phyloP scores from a whole-genome alignment of 2,888 invertebrate genomes.

The Mythimna albipuncta region DNA sequence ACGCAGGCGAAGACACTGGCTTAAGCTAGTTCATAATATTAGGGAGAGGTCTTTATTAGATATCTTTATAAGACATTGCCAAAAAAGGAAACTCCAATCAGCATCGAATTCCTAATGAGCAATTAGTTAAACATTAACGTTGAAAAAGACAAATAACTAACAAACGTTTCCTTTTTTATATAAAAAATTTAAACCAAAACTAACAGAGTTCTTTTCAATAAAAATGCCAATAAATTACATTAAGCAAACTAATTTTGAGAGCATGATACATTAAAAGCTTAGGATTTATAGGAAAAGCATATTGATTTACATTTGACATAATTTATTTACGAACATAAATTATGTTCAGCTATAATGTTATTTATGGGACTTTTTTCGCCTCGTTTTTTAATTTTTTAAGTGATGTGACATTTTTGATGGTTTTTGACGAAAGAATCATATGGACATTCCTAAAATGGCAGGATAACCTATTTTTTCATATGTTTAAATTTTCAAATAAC shows the following conservation, averaged over 20 bases:
- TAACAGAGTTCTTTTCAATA: slow-evolving; percentile 59
- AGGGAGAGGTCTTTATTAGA: not conserved
- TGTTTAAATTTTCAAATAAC: too few relatives aligned
- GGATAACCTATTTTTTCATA: too few relatives aligned
- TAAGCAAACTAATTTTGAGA: slow-evolving; percentile 53
- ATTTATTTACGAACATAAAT: slow-evolving; percentile 55
- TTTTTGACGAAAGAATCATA: slow-evolving; percentile 5
- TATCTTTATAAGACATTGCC: not conserved
- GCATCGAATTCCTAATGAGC: slow-evolving; percentile 33
- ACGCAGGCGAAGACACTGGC: too few relatives aligned
- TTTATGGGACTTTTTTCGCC: slow-evolving; percentile 45
- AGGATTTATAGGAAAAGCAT: slow-evolving; percentile 42
- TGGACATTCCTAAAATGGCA: slow-evolving; percentile 6
- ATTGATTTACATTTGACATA: slow-evolving; percentile 60
- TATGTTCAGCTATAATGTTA: slow-evolving; percentile 33
- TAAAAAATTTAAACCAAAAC: slow-evolving; percentile 31
- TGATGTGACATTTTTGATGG: slow-evolving; percentile 35
- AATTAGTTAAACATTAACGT: not conserved
- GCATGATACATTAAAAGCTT: slow-evolving; percentile 43
- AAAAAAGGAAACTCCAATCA: slow-evolving; percentile 14
- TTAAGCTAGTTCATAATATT: not conserved
- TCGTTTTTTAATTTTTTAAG: slow-evolving; percentile 37
- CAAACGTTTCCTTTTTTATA: slow-evolving; percentile 34
- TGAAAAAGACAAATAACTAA: slow-evolving; percentile 32
- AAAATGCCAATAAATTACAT: slow-evolving; percentile 57